Conservation (phyloP, 2,113 vertebrate genomes). For the Neodontobutis hainanensis region DNA sequence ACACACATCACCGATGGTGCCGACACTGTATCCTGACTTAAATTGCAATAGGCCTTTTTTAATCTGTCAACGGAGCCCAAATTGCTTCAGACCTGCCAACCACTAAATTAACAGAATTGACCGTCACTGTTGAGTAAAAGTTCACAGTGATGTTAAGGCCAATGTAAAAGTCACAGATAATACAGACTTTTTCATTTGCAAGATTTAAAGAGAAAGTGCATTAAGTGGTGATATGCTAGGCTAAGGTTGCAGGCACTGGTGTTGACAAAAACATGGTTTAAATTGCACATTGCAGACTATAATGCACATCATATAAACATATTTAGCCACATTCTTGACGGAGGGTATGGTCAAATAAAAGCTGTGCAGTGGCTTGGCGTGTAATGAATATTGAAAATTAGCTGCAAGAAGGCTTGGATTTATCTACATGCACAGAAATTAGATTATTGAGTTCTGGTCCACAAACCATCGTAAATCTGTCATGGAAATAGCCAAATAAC, state of each 20-base stretch:
- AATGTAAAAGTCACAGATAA: background rate
- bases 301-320: too few relatives aligned
- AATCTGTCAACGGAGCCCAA: conserved; percentile 11
- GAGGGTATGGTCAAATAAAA: too few relatives aligned
- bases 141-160: background rate
- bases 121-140: conserved; percentile 9
- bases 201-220: too few relatives aligned
- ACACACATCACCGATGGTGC: conserved; percentile 3
- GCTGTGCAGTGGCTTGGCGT: background rate
- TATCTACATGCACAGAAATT: conserved; percentile 59
- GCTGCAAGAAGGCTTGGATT: conserved; percentile 52
- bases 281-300: too few relatives aligned
- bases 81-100: conserved; percentile 7
- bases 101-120: background rate
- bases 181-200: too few relatives aligned
- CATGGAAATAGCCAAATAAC: conserved; percentile 70
- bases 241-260: too few relatives aligned
- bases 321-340: too few relatives aligned
- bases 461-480: conserved; percentile 70
- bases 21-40: conserved; percentile 1
- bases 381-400: conserved; percentile 10
- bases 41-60: conserved; percentile 8
- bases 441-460: conserved; percentile 54
- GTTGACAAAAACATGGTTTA: too few relatives aligned
- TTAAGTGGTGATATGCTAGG: too few relatives aligned